phyloP scores from a whole-genome alignment of 2,797 vertebrate species.

The Acanthurus lineatus region DNA sequence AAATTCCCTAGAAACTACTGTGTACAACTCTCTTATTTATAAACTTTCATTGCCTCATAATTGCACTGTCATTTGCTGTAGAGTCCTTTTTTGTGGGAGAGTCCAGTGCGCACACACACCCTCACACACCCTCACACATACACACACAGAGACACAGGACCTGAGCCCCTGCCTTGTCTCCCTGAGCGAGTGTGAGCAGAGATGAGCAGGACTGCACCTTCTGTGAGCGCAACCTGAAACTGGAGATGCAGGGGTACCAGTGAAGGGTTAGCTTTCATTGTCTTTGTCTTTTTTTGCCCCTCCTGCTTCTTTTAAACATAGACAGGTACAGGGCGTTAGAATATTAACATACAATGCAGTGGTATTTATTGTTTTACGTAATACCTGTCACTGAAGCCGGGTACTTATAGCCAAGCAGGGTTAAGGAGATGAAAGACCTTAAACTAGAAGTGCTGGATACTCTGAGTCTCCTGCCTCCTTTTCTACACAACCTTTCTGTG shows the following conservation, averaged over 20 bases:
- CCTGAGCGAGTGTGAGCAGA: constrained; percentile 64
- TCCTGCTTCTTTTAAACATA: constrained; percentile 76
- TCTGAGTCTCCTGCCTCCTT: constrained; percentile 50
- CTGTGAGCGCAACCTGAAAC: constrained; percentile 82
- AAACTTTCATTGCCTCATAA: constrained; percentile 1
- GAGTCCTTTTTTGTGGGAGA: constrained; percentile 35
- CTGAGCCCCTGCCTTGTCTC: constrained; percentile 59
- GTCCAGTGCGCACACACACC: constrained; percentile 29
- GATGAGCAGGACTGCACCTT: constrained; percentile 82
- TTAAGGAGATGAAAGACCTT: constrained; percentile 83
- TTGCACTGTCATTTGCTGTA: constrained; percentile 16
- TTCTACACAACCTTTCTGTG: constrained; percentile 57
- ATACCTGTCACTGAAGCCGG: constrained; percentile 66
- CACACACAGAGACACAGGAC: constrained; percentile 45
- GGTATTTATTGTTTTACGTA: constrained; percentile 80
- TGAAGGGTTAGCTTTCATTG: constrained; percentile 83
- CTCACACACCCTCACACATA: constrained; percentile 45
- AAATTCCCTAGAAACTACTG: background rate
- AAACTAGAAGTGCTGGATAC: constrained; percentile 66
- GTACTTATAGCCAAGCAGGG: constrained; percentile 81
- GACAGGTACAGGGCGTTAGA: constrained; percentile 77
- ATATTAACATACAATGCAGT: constrained; percentile 81
- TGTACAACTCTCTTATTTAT: background rate
- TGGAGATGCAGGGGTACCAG: constrained; percentile 83
- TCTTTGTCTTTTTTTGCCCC: constrained; percentile 74